Conservation (phyloP, 2,797 vertebrate genomes). For the Argentina silus region DNA sequence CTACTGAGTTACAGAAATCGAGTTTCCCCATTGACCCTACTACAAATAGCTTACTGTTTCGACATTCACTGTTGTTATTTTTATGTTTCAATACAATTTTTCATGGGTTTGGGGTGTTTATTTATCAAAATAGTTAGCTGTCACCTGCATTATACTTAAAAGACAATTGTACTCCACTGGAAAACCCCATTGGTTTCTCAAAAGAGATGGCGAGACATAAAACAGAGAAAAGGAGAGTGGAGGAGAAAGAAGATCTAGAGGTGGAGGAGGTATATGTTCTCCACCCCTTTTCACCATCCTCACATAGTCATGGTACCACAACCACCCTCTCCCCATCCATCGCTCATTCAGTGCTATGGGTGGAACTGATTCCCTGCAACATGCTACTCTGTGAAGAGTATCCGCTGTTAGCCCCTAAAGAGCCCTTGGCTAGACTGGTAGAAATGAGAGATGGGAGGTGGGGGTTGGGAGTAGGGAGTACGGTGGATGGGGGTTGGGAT, state of each 20-base stretch:
- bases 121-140: too few species aligned
- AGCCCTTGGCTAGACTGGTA: constrained; percentile 13
- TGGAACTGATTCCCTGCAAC: not conserved
- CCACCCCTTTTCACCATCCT: not conserved
- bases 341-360: not conserved
- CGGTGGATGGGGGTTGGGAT: constrained; percentile 34
- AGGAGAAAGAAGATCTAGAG: constrained; percentile 34
- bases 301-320: too few species aligned
- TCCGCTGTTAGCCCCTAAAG: not conserved
- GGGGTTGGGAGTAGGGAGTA: not conserved
- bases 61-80: too few species aligned
- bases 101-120: too few species aligned
- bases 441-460: constrained; percentile 47
- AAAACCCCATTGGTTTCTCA: too few species aligned
- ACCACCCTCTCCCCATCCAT: not conserved
- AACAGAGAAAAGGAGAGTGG: constrained; percentile 14
- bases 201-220: too few species aligned
- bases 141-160: too few species aligned
- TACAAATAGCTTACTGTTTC: too few species aligned
- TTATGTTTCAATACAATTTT: too few species aligned
- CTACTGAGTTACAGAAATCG: too few species aligned
- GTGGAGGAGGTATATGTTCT: constrained; percentile 6
- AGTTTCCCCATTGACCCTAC: too few species aligned
- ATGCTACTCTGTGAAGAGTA: not conserved
- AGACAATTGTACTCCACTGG: too few species aligned